Evolutionary conservation across 1,140 invertebrate species (phyloP).

Genomic region (Orchestia grillus): DNA sequence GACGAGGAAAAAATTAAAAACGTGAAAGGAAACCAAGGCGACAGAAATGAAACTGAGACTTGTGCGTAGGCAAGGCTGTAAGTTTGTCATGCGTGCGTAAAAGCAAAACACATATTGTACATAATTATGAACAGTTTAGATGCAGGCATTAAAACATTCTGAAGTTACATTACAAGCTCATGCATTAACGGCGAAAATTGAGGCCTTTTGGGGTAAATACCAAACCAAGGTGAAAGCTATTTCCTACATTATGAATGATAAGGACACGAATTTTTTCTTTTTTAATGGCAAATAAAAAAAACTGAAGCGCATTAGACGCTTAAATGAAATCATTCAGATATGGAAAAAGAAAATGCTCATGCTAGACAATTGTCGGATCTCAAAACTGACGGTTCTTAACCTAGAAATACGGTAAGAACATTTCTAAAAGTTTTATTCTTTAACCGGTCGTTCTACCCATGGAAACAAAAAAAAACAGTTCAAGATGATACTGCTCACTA

Average conservation of each 20-base stretch:
- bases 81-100: background rate
- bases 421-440: background rate
- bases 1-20: background rate
- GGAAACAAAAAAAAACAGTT: background rate
- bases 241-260: background rate
- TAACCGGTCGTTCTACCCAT: background rate
- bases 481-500: background rate
- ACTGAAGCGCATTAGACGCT: background rate
- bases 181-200: background rate
- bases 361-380: background rate
- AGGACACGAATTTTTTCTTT: background rate
- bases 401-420: background rate
- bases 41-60: background rate
- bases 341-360: background rate
- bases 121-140: background rate
- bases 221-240: background rate
- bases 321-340: background rate
- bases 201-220: background rate
- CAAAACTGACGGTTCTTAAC: background rate
- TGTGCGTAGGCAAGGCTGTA: background rate
- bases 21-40: background rate
- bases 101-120: background rate
- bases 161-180: background rate
- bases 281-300: background rate
- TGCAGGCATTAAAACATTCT: background rate